Percentiles rank a stretch among this genome's conserved stretches.
These are phyloP conservation scores for Acrobeloides nanus DNA, from an alignment of 2,888 invertebrate species.

Conservation along the genomic window DNA sequence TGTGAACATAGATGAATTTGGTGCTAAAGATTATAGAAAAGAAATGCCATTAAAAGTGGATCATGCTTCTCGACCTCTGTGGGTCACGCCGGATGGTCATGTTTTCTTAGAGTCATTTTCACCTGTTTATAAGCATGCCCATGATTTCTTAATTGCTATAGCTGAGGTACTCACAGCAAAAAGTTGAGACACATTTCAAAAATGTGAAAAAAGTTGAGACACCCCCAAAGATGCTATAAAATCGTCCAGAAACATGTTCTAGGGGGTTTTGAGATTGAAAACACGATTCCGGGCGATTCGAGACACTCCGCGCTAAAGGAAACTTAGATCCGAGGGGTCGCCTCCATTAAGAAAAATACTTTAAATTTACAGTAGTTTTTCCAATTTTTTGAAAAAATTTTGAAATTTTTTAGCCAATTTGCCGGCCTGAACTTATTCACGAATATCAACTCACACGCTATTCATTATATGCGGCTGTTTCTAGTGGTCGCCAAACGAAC, in stretches of 20 bases:
- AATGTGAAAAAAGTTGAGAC: no score
- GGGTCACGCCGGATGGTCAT: slow-evolving; percentile 98
- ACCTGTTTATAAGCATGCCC: slow-evolving; percentile 96
- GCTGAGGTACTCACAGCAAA: no score
- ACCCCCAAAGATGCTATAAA: no score
- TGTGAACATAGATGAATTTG: slow-evolving; percentile 45
- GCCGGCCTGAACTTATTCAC: slow-evolving; percentile 91
- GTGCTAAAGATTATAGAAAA: slow-evolving; percentile 53
- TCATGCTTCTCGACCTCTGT: slow-evolving; percentile 77
- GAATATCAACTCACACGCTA: slow-evolving; percentile 86
- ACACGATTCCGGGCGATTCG: no score
- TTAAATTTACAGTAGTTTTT: no score
- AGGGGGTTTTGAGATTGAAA: no score
- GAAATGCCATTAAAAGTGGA: slow-evolving; percentile 76
- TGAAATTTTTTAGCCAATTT: slow-evolving; percentile 77
- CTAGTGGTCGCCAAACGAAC: slow-evolving; percentile 90
- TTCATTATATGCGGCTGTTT: slow-evolving; percentile 96
- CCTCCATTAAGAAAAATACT: no score
- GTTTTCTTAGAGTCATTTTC: slow-evolving; percentile 97
- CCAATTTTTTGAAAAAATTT: no score
- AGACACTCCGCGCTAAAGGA: no score
- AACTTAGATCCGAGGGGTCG: no score
- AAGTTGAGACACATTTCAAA: no score
- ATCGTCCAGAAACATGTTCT: no score
- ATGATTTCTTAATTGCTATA: slow-evolving; percentile 97